A percentile compares a stretch with the other conserved stretches of the same genome.
phyloP scores from a whole-genome alignment of 2,113 vertebrate genomes.

The Machaerirhynchus nigripectus region DNA sequence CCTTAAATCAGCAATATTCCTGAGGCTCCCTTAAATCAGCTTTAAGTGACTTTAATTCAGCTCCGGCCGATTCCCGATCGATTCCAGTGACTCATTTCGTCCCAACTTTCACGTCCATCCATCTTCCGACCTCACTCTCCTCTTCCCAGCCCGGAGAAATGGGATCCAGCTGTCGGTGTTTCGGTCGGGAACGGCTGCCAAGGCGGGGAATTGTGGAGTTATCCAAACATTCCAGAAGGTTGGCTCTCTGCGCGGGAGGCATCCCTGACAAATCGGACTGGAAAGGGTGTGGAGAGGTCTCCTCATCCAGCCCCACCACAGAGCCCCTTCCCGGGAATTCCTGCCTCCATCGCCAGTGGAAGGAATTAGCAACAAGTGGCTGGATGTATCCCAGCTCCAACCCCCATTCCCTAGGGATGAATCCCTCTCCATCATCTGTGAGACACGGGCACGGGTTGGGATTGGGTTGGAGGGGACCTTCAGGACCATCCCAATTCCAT shows the following conservation, averaged over 20 bases:
- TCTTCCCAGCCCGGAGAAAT: constrained; percentile 18
- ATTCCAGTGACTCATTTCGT: constrained; percentile 44
- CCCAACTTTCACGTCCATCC: constrained; percentile 33
- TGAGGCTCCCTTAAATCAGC: constrained; percentile 25
- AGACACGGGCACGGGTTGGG: not conserved
- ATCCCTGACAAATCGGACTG: not conserved
- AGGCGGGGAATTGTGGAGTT: not conserved
- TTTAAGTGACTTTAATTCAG: constrained; percentile 54
- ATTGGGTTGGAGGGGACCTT: not conserved
- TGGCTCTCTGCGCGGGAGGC: not conserved
- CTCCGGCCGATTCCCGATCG: not conserved
- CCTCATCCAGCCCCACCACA: not conserved
- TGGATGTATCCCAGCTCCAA: not conserved
- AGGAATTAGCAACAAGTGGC: not conserved
- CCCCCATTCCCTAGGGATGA: not conserved
- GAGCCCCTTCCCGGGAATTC: not conserved
- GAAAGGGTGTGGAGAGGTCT: not conserved
- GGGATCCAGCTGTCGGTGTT: constrained; percentile 46
- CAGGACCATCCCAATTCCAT: not conserved
- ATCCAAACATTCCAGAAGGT: constrained; percentile 1
- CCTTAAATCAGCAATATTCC: constrained; percentile 14
- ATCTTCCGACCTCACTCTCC: constrained; percentile 24
- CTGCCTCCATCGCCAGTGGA: not conserved
- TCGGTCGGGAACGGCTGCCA: not conserved
- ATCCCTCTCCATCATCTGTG: not conserved